Conservation (phyloP, 2,797 vertebrate genomes). For the Fistularia tabacaria region DNA sequence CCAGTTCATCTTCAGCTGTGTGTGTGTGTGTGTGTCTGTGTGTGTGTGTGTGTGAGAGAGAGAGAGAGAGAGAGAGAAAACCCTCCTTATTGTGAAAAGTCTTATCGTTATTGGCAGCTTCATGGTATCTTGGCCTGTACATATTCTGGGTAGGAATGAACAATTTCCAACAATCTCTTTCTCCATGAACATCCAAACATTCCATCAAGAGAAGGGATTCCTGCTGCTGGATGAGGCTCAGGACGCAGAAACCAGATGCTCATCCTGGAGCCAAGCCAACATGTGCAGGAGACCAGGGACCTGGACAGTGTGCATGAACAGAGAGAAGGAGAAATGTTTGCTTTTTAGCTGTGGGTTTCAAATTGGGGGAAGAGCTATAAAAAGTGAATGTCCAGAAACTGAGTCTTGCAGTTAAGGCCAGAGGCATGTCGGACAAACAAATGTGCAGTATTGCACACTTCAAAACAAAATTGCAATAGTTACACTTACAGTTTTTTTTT, state of each 20-base stretch:
- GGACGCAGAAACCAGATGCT: slow-evolving; percentile 71
- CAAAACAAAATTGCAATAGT: too few species aligned
- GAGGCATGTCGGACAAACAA: slow-evolving; percentile 31
- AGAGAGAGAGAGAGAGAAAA: slow-evolving; percentile 16
- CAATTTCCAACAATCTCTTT: slow-evolving; percentile 44
- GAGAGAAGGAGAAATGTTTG: slow-evolving; percentile 59
- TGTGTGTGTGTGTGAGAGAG: too few species aligned
- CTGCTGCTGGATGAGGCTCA: slow-evolving; percentile 49
- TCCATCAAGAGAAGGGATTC: slow-evolving; percentile 59
- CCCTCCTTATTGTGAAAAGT: slow-evolving; percentile 54
- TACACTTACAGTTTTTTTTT: slow-evolving; percentile 6
- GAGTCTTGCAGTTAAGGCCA: slow-evolving; percentile 43
- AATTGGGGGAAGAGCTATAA: slow-evolving; percentile 57
- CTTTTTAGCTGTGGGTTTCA: slow-evolving; percentile 65
- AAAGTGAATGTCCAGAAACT: slow-evolving; percentile 55
- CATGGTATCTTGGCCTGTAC: slow-evolving; percentile 29
- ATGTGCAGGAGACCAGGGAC: slow-evolving; percentile 54
- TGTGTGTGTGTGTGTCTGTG: slow-evolving; percentile 17
- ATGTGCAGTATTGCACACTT: too few species aligned
- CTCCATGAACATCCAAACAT: slow-evolving; percentile 50
- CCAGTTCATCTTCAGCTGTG: slow-evolving; percentile 56
- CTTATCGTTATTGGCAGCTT: slow-evolving; percentile 52
- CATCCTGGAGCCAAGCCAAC: slow-evolving; percentile 56
- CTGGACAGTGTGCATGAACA: slow-evolving; percentile 49
- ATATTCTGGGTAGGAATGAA: slow-evolving; percentile 34